A percentile compares a stretch with the other conserved stretches of the same genome.
Evolutionary conservation across 2,797 vertebrate species (phyloP).

Genomic region (Hyperoplus lanceolatus): DNA sequence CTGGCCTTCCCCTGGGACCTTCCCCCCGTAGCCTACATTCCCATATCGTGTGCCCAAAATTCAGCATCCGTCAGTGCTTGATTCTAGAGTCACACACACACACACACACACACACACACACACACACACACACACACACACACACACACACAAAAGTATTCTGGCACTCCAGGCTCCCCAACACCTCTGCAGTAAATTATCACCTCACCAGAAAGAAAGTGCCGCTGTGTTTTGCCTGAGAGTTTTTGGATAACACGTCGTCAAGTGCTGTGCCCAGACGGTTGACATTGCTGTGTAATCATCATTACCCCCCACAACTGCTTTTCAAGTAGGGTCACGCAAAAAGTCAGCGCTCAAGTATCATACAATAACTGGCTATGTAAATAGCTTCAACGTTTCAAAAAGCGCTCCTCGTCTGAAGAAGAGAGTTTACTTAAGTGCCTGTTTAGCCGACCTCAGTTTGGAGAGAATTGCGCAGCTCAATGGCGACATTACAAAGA

Average conservation of each 20-base stretch:
- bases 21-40: conserved; percentile 78
- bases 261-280: conserved; percentile 52
- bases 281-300: conserved; percentile 70
- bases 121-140: conserved; percentile 32
- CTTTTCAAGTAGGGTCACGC: conserved; percentile 53
- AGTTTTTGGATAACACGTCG: conserved; percentile 59
- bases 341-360: conserved; percentile 52
- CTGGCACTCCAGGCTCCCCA: conserved; percentile 46
- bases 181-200: conserved; percentile 67
- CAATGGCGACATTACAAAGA: background rate
- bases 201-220: conserved; percentile 56
- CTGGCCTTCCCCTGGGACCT: conserved; percentile 61
- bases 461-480: background rate
- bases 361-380: conserved; percentile 51
- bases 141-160: conserved; percentile 38
- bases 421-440: background rate
- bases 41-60: conserved; percentile 60
- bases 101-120: conserved; percentile 34
- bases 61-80: conserved; percentile 72
- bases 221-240: conserved; percentile 1
- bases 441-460: conserved; percentile 22
- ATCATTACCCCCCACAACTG: conserved; percentile 64
- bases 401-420: conserved; percentile 21
- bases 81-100: conserved; percentile 57
- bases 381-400: conserved; percentile 38